Percentiles rank a stretch among this genome's conserved stretches.
Conservation (phyloP, 2,113 vertebrate species). For the Caloenas nicobarica region DNA sequence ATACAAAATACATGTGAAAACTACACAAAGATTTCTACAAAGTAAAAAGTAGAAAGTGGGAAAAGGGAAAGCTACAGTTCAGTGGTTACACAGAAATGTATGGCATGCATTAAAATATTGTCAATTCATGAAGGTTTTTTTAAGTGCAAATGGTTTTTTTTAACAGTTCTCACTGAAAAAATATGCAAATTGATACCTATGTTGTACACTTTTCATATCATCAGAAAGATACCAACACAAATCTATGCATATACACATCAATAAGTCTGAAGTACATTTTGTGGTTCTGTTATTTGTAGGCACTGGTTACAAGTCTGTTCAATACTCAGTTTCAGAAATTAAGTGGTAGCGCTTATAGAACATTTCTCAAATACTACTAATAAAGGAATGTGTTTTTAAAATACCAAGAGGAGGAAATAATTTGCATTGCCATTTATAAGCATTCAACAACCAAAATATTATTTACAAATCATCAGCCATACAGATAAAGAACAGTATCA, state of each 20-base stretch:
- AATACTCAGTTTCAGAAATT: conserved; percentile 57
- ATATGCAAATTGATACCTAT: conserved; percentile 49
- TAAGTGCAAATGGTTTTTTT: conserved; percentile 64
- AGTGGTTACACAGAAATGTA: conserved; percentile 63
- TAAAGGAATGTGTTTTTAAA: conserved; percentile 18
- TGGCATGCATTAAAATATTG: conserved; percentile 70
- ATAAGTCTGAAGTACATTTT: conserved; percentile 2
- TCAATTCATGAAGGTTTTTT: conserved; percentile 56
- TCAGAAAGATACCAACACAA: conserved; percentile 42
- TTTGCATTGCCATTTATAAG: conserved; percentile 37
- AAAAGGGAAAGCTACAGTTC: conserved; percentile 71
- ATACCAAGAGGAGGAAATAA: conserved; percentile 29
- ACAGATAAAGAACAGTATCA: conserved; percentile 67
- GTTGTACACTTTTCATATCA: conserved; percentile 47
- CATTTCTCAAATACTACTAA: conserved; percentile 52
- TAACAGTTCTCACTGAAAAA: conserved; percentile 35
- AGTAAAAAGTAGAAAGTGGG: conserved; percentile 64
- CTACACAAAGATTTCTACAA: conserved; percentile 65
- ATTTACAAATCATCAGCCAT: conserved; percentile 41
- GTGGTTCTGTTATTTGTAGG: conserved; percentile 4
- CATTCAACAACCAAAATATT: conserved; percentile 36
- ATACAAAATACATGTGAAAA: conserved; percentile 68
- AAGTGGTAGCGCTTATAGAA: conserved; percentile 36
- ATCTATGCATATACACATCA: conserved; percentile 11
- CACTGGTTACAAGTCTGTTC: conserved; percentile 28